These are phyloP conservation scores for Limnephilus lunatus DNA, from an alignment of 2,888 invertebrate species.

Conservation along the genomic window DNA sequence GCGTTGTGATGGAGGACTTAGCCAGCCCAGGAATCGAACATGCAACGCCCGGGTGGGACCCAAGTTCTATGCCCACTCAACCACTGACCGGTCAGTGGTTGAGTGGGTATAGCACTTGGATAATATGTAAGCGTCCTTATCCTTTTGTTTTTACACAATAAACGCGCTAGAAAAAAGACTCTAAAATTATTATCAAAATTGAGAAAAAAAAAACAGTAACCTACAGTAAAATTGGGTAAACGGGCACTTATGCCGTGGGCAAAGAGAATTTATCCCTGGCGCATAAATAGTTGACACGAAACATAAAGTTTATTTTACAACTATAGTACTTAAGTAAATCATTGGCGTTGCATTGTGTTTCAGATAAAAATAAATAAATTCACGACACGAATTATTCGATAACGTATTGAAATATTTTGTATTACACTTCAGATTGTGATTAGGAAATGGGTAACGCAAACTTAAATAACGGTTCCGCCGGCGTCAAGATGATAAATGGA, in stretches of 20 bases:
- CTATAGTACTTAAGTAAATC: background rate
- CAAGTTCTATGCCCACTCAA: no score
- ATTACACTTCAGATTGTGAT: slow-evolving; percentile 26
- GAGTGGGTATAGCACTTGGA: no score
- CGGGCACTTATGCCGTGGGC: background rate
- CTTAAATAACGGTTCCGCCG: background rate
- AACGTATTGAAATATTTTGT: slow-evolving; percentile 32
- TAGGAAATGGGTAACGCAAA: slow-evolving; percentile 34
- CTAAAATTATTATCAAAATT: no score
- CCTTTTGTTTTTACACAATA: no score
- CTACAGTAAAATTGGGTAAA: background rate
- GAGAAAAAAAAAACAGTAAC: background rate
- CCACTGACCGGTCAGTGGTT: no score
- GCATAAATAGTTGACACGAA: background rate
- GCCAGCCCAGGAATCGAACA: no score
- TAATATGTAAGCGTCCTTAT: no score
- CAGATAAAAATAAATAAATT: slow-evolving; percentile 20
- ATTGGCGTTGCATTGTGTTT: slow-evolving; percentile 17
- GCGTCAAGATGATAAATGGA: background rate
- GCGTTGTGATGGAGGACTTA: no score
- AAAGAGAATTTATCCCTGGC: background rate
- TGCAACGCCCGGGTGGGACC: no score
- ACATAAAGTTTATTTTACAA: slow-evolving; percentile 2
- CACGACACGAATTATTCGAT: slow-evolving; percentile 31
- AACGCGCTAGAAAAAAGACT: no score